Conservation (phyloP, 2,888 invertebrate genomes). For the Tinea semifulvella region DNA sequence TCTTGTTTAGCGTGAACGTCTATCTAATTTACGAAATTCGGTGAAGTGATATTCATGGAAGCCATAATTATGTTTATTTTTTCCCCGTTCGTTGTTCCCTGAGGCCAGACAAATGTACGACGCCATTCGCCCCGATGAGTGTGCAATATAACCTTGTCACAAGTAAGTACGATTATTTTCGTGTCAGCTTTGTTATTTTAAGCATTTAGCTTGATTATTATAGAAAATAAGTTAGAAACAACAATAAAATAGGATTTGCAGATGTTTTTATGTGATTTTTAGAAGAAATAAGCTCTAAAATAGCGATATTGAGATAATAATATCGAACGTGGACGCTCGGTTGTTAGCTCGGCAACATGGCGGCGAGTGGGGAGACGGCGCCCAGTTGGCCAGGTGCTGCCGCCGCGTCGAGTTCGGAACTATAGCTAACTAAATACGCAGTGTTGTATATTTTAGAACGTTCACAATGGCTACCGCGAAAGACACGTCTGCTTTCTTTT, state of each 20-base stretch:
- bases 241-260: background rate
- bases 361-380: slow-evolving; percentile 65
- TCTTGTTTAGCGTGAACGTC: slow-evolving; percentile 30
- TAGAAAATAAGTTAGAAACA: background rate
- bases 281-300: slow-evolving; percentile 23
- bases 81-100: slow-evolving; percentile 50
- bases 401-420: slow-evolving; percentile 68
- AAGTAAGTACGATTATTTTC: slow-evolving; percentile 54
- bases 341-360: slow-evolving; percentile 60
- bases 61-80: slow-evolving; percentile 40
- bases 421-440: slow-evolving; percentile 66
- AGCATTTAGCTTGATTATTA: background rate
- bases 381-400: slow-evolving; percentile 68
- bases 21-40: slow-evolving; percentile 1
- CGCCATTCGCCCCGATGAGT: slow-evolving; percentile 41
- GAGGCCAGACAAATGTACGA: slow-evolving; percentile 60
- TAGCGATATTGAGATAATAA: slow-evolving; percentile 48
- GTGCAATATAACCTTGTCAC: slow-evolving; percentile 59
- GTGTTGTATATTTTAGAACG: slow-evolving; percentile 61
- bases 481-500: slow-evolving; percentile 94
- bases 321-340: slow-evolving; percentile 55
- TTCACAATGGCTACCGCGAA: slow-evolving; percentile 85
- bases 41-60: slow-evolving; percentile 7
- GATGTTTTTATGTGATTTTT: background rate
- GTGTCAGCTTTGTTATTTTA: slow-evolving; percentile 23